Percentiles rank a stretch among this genome's conserved stretches.
These are phyloP conservation scores for Chiloscyllium punctatum DNA, from an alignment of 2,797 vertebrate species.

Conservation along the genomic window DNA sequence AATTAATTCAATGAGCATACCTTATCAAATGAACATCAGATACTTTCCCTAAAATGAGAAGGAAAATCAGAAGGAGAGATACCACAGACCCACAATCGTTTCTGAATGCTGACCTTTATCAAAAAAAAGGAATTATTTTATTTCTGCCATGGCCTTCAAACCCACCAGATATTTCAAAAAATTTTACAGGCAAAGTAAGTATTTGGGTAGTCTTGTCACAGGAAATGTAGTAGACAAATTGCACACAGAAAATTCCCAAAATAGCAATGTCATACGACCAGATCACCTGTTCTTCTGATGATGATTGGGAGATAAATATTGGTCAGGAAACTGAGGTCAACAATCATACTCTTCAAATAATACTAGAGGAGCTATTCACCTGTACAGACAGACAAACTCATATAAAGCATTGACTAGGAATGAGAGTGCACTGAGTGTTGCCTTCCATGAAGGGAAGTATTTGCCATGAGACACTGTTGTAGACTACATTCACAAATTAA, in stretches of 20 bases:
- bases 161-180: not conserved
- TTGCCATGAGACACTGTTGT: too few species aligned
- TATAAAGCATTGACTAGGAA: too few species aligned
- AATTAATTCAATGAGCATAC: not conserved
- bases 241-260: too few species aligned
- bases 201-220: not conserved
- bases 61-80: not conserved
- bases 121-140: not conserved
- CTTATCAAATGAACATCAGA: not conserved
- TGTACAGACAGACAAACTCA: not conserved
- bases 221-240: too few species aligned
- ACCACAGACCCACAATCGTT: not conserved
- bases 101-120: not conserved
- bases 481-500: too few species aligned
- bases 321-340: too few species aligned
- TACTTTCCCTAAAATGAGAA: not conserved
- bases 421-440: too few species aligned
- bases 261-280: too few species aligned
- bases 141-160: not conserved
- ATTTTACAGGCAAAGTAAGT: not conserved
- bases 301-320: too few species aligned
- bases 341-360: not conserved
- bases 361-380: not conserved
- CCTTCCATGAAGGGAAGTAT: too few species aligned
- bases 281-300: too few species aligned